Conservation (phyloP, 2,113 vertebrate genomes). For the Danionella cerebrum region DNA sequence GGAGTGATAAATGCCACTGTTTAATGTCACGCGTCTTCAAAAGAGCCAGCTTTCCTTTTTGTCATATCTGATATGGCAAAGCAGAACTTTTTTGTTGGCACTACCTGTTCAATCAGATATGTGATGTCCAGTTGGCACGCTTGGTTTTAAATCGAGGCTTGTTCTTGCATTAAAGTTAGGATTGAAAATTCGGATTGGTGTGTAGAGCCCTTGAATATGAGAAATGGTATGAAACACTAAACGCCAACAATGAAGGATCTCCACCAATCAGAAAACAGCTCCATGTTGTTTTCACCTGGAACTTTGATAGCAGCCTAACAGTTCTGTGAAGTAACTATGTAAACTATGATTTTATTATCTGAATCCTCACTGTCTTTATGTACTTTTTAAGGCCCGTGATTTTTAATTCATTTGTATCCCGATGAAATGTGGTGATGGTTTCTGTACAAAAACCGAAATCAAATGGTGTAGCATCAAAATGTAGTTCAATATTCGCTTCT, state of each 20-base stretch:
- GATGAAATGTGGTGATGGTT: conserved; percentile 4
- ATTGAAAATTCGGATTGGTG: no score
- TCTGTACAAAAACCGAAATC: conserved; percentile 22
- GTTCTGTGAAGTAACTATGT: conserved; percentile 22
- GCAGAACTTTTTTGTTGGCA: no score
- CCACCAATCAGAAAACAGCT: neutral
- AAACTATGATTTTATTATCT: neutral
- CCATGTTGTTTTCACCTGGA: conserved; percentile 9
- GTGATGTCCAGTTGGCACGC: no score
- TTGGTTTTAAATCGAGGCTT: no score
- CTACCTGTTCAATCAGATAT: no score
- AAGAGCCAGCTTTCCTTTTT: no score
- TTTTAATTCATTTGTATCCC: conserved; percentile 21
- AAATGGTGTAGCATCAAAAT: conserved; percentile 13
- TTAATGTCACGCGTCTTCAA: no score
- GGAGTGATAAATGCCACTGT: no score
- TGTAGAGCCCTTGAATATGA: no score
- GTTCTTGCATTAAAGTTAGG: no score
- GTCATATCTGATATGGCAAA: no score
- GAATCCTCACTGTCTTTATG: conserved; percentile 6
- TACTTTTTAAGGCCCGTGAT: neutral
- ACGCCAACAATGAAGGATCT: conserved; percentile 4
- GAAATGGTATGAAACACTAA: conserved; percentile 3
- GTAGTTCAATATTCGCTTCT: conserved; percentile 6
- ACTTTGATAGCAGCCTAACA: neutral